Conservation (phyloP, 2,888 invertebrate genomes). For the Imbricaverruca yamaguchii region DNA sequence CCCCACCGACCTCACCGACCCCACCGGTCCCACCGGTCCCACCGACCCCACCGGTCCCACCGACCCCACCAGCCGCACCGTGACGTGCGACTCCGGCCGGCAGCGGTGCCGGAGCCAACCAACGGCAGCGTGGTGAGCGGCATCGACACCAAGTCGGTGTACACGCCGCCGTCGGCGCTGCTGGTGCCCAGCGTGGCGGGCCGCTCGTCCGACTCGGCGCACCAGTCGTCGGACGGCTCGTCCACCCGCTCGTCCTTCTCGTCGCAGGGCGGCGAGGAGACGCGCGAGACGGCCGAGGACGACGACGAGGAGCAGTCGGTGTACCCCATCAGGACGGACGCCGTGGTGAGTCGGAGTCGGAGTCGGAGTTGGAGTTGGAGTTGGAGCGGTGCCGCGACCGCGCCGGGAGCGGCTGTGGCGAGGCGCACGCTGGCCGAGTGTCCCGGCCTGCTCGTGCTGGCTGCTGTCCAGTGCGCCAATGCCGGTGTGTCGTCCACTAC, state of each 20-base stretch:
- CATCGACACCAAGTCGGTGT: constrained; percentile 55
- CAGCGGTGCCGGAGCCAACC: constrained; percentile 20
- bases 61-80: no score
- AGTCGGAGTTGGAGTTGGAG: no score
- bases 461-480: no score
- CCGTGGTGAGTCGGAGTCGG: constrained; percentile 60
- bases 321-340: constrained; percentile 60
- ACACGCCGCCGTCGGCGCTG: constrained; percentile 81
- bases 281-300: constrained; percentile 48
- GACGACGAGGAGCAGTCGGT: constrained; percentile 55
- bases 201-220: constrained; percentile 39
- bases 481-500: no score
- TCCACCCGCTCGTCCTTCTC: constrained; percentile 57
- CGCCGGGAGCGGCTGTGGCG: no score
- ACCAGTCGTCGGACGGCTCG: constrained; percentile 36
- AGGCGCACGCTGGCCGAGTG: no score
- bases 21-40: no score
- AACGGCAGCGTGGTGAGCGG: constrained; percentile 41
- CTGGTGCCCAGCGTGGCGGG: constrained; percentile 65
- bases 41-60: no score
- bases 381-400: no score
- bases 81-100: no score
- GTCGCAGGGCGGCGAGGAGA: constrained; percentile 59
- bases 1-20: no score
- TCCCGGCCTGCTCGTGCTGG: no score